Percentiles rank a stretch among this genome's conserved stretches.
phyloP scores from a whole-genome alignment of 2,888 invertebrate genomes.

The Erpobdella octoculata region DNA sequence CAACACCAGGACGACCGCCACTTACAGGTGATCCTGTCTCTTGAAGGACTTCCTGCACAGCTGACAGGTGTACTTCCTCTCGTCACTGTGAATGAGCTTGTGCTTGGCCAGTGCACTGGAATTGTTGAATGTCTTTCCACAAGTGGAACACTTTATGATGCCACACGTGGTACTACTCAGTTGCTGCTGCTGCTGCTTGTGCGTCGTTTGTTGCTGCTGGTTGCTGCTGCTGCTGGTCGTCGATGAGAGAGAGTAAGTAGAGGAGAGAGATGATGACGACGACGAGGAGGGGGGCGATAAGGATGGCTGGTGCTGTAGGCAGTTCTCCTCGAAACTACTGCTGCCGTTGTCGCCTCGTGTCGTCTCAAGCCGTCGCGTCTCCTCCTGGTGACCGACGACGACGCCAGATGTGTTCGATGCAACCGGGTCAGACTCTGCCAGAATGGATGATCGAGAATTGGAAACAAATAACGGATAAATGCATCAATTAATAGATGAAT shows the following conservation, averaged over 20 bases:
- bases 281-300: background rate
- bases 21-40: constrained; percentile 31
- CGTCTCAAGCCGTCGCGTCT: too few species aligned
- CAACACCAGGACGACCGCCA: too few species aligned
- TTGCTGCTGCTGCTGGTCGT: background rate
- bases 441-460: too few species aligned
- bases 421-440: too few species aligned
- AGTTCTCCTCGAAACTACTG: too few species aligned
- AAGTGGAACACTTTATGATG: constrained; percentile 26
- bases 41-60: constrained; percentile 31
- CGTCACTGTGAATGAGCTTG: constrained; percentile 32
- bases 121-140: constrained; percentile 32
- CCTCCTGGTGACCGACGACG: too few species aligned
- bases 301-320: constrained; percentile 1
- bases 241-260: background rate
- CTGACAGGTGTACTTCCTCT: constrained; percentile 29
- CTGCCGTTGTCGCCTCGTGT: too few species aligned
- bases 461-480: too few species aligned
- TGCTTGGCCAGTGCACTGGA: constrained; percentile 31
- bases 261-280: background rate
- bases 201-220: background rate
- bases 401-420: too few species aligned
- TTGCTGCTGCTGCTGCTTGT: background rate
- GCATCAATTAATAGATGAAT: too few species aligned
- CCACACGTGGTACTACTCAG: background rate